A percentile compares a stretch with the other conserved stretches of the same genome.
Evolutionary conservation across 2,797 vertebrate species (phyloP).

Genomic region (Microctenopoma lineatum): DNA sequence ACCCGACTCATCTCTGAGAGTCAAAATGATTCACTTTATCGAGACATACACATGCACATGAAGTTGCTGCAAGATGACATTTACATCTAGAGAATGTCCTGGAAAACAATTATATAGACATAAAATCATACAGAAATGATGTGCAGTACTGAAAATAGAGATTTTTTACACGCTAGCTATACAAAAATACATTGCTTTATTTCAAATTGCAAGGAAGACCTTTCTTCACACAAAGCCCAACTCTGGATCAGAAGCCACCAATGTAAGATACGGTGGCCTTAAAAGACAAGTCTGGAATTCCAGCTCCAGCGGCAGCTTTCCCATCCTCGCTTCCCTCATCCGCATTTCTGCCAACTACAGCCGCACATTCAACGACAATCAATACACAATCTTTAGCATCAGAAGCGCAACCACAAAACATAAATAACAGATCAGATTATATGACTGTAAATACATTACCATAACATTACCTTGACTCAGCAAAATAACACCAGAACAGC

Average conservation of each 20-base stretch:
- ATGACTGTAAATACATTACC: conserved; percentile 6
- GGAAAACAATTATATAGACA: not conserved
- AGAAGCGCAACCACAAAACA: conserved; percentile 44
- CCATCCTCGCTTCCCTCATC: conserved; percentile 6
- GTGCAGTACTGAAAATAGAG: conserved; percentile 54
- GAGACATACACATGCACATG: not conserved
- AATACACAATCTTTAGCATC: conserved; percentile 19
- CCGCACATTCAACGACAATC: conserved; percentile 32
- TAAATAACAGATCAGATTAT: conserved; percentile 46
- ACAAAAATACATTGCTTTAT: conserved; percentile 79
- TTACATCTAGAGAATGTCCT: not conserved
- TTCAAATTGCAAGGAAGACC: conserved; percentile 37
- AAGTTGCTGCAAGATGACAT: not conserved
- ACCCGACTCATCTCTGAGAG: not conserved
- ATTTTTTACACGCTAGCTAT: conserved; percentile 60
- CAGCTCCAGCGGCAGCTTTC: conserved; percentile 1
- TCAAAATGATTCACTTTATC: not conserved
- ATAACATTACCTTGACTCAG: conserved; percentile 7
- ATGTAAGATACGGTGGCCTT: conserved; percentile 8
- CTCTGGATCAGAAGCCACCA: conserved; percentile 16
- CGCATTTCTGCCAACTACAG: not conserved
- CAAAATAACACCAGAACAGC: conserved; percentile 31
- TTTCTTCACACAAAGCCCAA: conserved; percentile 48
- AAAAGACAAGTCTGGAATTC: conserved; percentile 7
- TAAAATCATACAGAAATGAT: not conserved